Base-by-base conservation (phyloP, 1,140 invertebrate genomes). In the Drosophila subobscura region DNA sequence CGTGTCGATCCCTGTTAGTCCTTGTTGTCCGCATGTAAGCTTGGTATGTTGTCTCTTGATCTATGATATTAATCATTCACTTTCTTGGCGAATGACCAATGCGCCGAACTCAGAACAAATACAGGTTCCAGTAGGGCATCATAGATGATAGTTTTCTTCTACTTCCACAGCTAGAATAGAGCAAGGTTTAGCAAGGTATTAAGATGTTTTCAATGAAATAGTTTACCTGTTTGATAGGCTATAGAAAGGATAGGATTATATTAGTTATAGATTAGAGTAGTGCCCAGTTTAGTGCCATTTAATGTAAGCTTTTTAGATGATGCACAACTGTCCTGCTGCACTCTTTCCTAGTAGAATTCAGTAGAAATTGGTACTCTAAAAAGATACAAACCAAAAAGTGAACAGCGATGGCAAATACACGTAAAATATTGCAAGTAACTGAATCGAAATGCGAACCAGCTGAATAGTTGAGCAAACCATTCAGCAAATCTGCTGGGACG, bases 341-440 rank as follows among this genome's bases (percentile, higher is more conserved):
- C 67, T 22, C 16, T n/a, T n/a, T 14, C 57, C 7, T 52, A 47
- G 29, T 29, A 40, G 64, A 75, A 46, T 44, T 42, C 42, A 16
- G 14, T n/a, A n/a, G n/a, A n/a, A 33, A 71, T 56, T 53, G 76
- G 79, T 84, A 85, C 79, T 76, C 61, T 37, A 85, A 86, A 77
- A 86, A 85, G 81, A 85, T 80, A 80, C 33, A 54, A 58, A 5
- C 14, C 65, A 44, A 37, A 55, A 60, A 60, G 44, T 73, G 66
- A 88, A 83, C 83, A 88, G 79, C 84, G 83, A 88, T 88, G 83
- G 83, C 72, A 88, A 83, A 88, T 88, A 88, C 83, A 88, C 83
- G 83, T 88, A 88, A 88, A 88, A 85, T 85, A 84, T 84, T 84
- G 45, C 53, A 77, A 80, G 77, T 74, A 77, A 74, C 59, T 44